Percentiles rank a stretch among this genome's conserved stretches.
phyloP scores from a whole-genome alignment of 2,113 vertebrate species.

The Tenebrosternarchus preto region DNA sequence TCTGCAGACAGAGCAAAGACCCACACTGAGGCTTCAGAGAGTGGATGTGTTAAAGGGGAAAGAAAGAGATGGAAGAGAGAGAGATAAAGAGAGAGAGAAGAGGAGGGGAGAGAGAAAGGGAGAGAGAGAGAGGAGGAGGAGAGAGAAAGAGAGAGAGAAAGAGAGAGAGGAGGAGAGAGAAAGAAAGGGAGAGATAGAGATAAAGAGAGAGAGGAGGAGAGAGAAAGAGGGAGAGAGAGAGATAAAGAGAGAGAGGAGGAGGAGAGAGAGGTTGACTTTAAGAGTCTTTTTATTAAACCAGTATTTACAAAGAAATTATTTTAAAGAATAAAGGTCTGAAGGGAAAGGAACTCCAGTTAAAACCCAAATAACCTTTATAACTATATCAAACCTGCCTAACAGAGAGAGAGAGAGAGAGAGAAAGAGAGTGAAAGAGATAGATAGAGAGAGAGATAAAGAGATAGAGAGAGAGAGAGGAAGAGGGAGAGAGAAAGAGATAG shows the following conservation, averaged over 20 bases:
- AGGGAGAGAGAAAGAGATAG: neutral
- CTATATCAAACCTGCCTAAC: neutral
- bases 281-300: too few species aligned
- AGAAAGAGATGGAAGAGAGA: neutral
- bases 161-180: neutral
- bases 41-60: neutral
- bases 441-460: neutral
- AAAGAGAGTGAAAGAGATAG: neutral
- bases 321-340: too few species aligned
- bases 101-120: neutral
- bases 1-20: too few species aligned
- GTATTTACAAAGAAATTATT: too few species aligned
- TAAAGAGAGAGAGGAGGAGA: neutral
- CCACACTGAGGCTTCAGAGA: neutral
- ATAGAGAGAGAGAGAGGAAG: constrained; percentile 2
- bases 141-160: neutral
- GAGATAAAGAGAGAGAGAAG: neutral
- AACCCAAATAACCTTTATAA: too few species aligned
- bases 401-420: neutral
- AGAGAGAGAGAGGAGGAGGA: neutral
- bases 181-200: neutral
- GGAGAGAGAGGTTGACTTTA: neutral
- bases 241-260: neutral
- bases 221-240: neutral
- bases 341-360: too few species aligned